Conservation (phyloP, 2,113 vertebrate species). For the Oryzias woworae region DNA sequence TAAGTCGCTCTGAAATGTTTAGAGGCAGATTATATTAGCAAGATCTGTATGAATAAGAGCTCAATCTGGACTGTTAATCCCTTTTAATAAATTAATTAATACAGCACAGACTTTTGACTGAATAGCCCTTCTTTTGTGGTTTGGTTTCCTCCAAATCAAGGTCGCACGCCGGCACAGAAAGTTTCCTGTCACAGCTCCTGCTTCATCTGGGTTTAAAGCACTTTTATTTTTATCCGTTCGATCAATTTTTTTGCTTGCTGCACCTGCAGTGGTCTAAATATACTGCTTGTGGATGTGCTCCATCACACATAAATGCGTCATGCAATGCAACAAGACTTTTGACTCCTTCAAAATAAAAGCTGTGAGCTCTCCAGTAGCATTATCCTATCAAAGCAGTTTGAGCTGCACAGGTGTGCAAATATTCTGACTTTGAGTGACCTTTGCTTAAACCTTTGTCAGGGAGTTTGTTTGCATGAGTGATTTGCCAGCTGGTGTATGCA, state of each 20-base stretch:
- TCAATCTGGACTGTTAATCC: conserved; percentile 66
- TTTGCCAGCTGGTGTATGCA: conserved; percentile 11
- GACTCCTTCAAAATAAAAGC: too few species aligned
- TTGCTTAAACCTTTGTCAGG: conserved; percentile 9
- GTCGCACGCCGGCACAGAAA: conserved; percentile 1
- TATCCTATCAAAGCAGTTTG: conserved; percentile 16
- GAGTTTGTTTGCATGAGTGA: conserved; percentile 9
- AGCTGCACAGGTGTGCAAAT: conserved; percentile 11
- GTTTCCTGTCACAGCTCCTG: conserved; percentile 17
- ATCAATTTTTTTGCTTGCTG: conserved; percentile 50
- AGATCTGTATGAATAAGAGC: conserved; percentile 61
- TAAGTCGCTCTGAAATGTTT: conserved; percentile 65
- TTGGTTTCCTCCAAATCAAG: conserved; percentile 11
- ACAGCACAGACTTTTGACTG: conserved; percentile 30
- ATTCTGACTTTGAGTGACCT: conserved; percentile 1
- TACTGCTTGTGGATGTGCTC: conserved; percentile 32
- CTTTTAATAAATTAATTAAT: conserved; percentile 63
- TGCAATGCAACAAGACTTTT: conserved; percentile 16
- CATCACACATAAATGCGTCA: conserved; percentile 25
- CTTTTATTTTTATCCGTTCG: conserved; percentile 47
- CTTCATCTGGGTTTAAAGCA: conserved; percentile 19
- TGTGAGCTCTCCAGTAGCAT: not conserved
- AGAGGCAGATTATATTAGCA: conserved; percentile 68
- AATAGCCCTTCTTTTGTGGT: conserved; percentile 12
- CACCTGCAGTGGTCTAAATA: conserved; percentile 59